Percentiles rank a stretch among this genome's conserved stretches.
These are phyloP conservation scores for Astreopora myriophthalma DNA, from an alignment of 64 coral and sea anemone genomes.

Conservation along the genomic window DNA sequence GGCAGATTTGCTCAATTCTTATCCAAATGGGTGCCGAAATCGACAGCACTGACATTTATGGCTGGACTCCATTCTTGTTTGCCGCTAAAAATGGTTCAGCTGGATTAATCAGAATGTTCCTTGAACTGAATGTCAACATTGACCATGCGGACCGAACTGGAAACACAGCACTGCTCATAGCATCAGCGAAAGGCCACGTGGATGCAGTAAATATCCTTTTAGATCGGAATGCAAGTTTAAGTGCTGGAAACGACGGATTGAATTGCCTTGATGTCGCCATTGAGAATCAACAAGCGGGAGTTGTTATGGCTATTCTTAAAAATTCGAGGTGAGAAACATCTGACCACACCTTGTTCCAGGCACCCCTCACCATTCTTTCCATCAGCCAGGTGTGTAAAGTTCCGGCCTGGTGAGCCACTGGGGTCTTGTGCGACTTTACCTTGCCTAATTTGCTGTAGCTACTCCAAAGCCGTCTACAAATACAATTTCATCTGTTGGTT, in stretches of 20 bases:
- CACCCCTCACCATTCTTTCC: too few species aligned
- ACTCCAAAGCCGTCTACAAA: too few species aligned
- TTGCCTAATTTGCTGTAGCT: too few species aligned
- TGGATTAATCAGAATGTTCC: slow-evolving; percentile 5
- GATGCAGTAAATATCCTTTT: slow-evolving; percentile 64
- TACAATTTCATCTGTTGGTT: too few species aligned
- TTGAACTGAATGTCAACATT: slow-evolving; percentile 49
- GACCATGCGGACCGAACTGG: slow-evolving; percentile 55
- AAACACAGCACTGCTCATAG: slow-evolving; percentile 76
- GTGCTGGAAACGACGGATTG: slow-evolving; percentile 27
- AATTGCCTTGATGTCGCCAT: slow-evolving; percentile 80
- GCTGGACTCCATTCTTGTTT: slow-evolving; percentile 81
- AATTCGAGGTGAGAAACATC: slow-evolving; percentile 46
- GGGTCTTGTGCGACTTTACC: too few species aligned
- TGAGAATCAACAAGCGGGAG: slow-evolving; percentile 47
- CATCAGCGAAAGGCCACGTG: slow-evolving; percentile 58
- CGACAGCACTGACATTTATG: slow-evolving; percentile 49
- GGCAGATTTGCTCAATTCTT: slow-evolving; percentile 65
- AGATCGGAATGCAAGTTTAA: slow-evolving; percentile 54
- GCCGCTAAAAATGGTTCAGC: slow-evolving; percentile 66
- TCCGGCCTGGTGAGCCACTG: too few species aligned
- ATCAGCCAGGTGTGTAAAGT: too few species aligned
- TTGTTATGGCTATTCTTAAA: slow-evolving; percentile 68
- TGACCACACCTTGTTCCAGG: too few species aligned
- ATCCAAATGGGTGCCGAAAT: slow-evolving; percentile 80